phyloP scores from a whole-genome alignment of 2,888 invertebrate genomes.

The Morpho deidamia region DNA sequence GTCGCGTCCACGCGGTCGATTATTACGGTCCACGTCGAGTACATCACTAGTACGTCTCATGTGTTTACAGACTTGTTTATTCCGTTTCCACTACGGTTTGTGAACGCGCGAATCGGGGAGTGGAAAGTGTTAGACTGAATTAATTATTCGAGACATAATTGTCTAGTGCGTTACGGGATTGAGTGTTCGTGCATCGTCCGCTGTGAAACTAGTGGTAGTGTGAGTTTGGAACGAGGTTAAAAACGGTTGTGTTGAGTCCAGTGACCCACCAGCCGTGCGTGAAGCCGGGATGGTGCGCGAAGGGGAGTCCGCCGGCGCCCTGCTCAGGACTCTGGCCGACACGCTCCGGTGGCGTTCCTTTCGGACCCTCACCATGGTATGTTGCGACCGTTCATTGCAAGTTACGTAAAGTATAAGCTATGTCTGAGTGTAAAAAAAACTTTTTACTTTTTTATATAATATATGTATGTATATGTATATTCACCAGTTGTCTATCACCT shows the following conservation, averaged over 20 bases:
- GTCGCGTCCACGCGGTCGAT: conserved; percentile 70
- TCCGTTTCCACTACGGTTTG: conserved; percentile 25
- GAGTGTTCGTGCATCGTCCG: conserved; percentile 4
- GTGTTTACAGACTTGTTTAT: conserved; percentile 14
- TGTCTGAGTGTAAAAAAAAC: background rate
- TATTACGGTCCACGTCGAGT: conserved; percentile 59
- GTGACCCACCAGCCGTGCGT: conserved; percentile 70
- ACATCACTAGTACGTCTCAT: conserved; percentile 20
- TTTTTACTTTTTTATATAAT: too few relatives aligned
- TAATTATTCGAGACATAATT: background rate
- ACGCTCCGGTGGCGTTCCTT: conserved; percentile 67
- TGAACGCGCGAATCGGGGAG: conserved; percentile 23
- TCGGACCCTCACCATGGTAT: conserved; percentile 57
- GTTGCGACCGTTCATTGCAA: conserved; percentile 34
- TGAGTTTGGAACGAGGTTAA: conserved; percentile 24
- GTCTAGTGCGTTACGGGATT: conserved; percentile 1
- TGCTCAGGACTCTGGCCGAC: conserved; percentile 65
- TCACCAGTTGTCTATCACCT: too few relatives aligned
- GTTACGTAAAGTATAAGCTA: background rate
- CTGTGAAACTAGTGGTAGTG: conserved; percentile 3
- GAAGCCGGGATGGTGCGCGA: conserved; percentile 71
- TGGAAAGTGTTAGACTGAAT: background rate
- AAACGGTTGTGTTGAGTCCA: conserved; percentile 43
- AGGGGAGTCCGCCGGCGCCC: conserved; percentile 66
- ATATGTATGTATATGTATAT: too few relatives aligned